Conservation (phyloP, 1,140 invertebrate species). For the Dreissena rostriformis region DNA sequence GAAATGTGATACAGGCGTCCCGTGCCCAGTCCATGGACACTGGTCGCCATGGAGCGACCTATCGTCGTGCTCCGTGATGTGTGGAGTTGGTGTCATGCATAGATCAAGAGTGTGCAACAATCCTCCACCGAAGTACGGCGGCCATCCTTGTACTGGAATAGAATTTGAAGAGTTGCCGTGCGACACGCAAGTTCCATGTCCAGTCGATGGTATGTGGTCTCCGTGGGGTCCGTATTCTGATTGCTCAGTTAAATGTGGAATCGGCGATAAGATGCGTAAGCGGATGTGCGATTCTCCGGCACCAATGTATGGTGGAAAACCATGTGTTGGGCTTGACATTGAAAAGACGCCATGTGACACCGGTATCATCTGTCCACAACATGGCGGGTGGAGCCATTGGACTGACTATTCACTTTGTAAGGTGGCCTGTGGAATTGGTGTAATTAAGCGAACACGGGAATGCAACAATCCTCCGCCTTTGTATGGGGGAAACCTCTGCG, state of each 20-base stretch:
- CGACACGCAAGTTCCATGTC: slow-evolving; percentile 41
- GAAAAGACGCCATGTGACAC: slow-evolving; percentile 69
- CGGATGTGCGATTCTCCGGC: slow-evolving; percentile 71
- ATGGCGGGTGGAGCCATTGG: slow-evolving; percentile 68
- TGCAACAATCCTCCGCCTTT: slow-evolving; percentile 61
- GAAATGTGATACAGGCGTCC: slow-evolving; percentile 56
- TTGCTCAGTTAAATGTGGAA: slow-evolving; percentile 72
- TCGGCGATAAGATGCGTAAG: slow-evolving; percentile 56
- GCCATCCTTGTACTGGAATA: slow-evolving; percentile 61
- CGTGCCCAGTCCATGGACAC: slow-evolving; percentile 54
- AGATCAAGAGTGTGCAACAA: slow-evolving; percentile 70
- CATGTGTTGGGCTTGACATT: slow-evolving; percentile 66
- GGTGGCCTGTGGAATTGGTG: slow-evolving; percentile 62
- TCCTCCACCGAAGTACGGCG: slow-evolving; percentile 68
- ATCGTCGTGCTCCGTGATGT: slow-evolving; percentile 54
- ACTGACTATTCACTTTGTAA: slow-evolving; percentile 60
- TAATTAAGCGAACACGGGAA: slow-evolving; percentile 52
- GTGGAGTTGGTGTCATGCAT: slow-evolving; percentile 63
- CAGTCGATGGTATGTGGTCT: slow-evolving; percentile 74
- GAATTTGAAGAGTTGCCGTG: slow-evolving; percentile 63
- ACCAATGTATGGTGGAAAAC: slow-evolving; percentile 74
- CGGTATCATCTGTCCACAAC: slow-evolving; percentile 76
- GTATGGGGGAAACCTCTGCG: slow-evolving; percentile 55
- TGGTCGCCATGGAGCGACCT: slow-evolving; percentile 64
- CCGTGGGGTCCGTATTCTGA: slow-evolving; percentile 71